Conservation (phyloP, 2,888 invertebrate species). For the Hirtodrosophila confusa region DNA sequence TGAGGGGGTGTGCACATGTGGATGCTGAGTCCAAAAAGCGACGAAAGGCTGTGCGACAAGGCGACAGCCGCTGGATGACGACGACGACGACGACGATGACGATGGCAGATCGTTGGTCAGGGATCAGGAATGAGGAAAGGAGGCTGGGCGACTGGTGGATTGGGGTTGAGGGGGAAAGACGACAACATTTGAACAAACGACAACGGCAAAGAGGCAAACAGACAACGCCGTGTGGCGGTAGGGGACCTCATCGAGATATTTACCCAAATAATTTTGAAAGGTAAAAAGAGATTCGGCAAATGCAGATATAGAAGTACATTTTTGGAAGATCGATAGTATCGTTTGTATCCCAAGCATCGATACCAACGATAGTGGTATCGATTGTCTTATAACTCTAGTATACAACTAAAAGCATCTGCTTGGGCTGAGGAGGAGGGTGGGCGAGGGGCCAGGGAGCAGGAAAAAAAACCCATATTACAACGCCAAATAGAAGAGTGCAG, state of each 20-base stretch:
- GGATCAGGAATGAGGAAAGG: not conserved
- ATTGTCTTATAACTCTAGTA: too few relatives aligned
- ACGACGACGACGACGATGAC: constrained; percentile 5
- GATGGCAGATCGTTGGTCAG: not conserved
- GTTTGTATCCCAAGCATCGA: too few relatives aligned
- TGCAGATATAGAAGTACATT: too few relatives aligned
- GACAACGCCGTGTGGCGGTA: constrained; percentile 43
- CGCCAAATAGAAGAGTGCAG: constrained; percentile 75
- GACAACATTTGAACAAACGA: constrained; percentile 57
- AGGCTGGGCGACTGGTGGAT: not conserved
- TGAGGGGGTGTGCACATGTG: not conserved
- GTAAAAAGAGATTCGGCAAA: too few relatives aligned
- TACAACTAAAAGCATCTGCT: constrained; percentile 33
- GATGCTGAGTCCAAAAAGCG: constrained; percentile 57
- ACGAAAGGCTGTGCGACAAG: constrained; percentile 71
- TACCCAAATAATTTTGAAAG: too few relatives aligned
- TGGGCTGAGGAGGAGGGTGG: constrained; percentile 6
- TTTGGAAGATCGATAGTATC: too few relatives aligned
- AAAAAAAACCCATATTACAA: constrained; percentile 76
- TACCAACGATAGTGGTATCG: too few relatives aligned
- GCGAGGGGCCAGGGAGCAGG: constrained; percentile 29
- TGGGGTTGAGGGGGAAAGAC: constrained; percentile 43
- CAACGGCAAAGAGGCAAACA: constrained; percentile 64
- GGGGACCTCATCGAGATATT: too few relatives aligned
- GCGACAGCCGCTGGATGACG: constrained; percentile 40